These are phyloP conservation scores for Lamellibrachia columna DNA, from an alignment of 2,888 invertebrate genomes.

Conservation along the genomic window DNA sequence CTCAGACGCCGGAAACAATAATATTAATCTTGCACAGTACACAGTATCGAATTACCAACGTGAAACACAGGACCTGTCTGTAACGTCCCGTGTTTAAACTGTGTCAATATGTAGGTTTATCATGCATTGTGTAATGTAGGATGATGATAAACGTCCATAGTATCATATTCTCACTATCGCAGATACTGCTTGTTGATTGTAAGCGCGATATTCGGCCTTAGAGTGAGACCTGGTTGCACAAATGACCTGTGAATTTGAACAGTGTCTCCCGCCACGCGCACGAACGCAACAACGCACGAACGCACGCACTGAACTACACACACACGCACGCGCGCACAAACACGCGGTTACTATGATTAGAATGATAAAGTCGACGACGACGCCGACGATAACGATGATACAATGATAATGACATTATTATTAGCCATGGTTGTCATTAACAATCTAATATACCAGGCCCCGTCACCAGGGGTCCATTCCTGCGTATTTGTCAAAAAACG, in stretches of 20 bases:
- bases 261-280: not conserved
- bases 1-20: not conserved
- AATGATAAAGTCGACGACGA: not conserved
- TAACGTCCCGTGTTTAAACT: not conserved
- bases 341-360: not conserved
- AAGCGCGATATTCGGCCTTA: not conserved
- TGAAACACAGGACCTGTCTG: not conserved
- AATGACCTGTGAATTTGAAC: not conserved
- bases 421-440: no score
- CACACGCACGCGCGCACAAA: not conserved
- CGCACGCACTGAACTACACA: not conserved
- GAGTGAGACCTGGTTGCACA: not conserved
- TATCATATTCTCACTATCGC: not conserved
- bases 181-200: not conserved
- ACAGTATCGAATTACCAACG: not conserved
- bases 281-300: no score
- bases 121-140: not conserved
- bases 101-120: conserved; percentile 16
- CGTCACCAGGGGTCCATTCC: no score
- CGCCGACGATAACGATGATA: not conserved
- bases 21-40: not conserved
- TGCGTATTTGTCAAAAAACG: no score
- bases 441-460: no score
- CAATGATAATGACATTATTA: not conserved
- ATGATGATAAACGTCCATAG: not conserved